Evolutionary conservation across 2,797 vertebrate genomes (phyloP).

Genomic region (Epinephelus awoara): DNA sequence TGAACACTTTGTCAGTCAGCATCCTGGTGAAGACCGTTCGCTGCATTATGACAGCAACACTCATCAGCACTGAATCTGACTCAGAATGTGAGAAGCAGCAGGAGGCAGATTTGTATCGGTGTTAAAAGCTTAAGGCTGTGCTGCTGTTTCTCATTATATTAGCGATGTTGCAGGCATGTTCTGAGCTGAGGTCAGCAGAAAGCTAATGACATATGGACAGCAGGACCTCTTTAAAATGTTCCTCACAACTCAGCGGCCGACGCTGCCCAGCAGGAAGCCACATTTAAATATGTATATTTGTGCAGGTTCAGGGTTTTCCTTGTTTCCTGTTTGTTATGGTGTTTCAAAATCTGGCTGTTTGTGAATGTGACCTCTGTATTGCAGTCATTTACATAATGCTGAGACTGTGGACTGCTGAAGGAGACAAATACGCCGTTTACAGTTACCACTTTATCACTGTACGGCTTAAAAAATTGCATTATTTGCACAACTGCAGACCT

Average conservation of each 20-base stretch:
- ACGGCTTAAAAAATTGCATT: conserved; percentile 23
- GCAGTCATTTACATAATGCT: conserved; percentile 61
- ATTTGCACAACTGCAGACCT: conserved; percentile 38
- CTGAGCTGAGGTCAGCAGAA: conserved; percentile 72
- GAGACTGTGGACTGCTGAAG: conserved; percentile 34
- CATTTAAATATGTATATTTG: conserved; percentile 54
- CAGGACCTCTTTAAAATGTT: conserved; percentile 56
- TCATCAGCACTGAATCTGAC: conserved; percentile 36
- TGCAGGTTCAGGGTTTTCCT: conserved; percentile 51
- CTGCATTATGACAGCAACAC: conserved; percentile 31
- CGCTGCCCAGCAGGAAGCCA: conserved; percentile 38
- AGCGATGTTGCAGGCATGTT: conserved; percentile 31
- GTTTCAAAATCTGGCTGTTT: conserved; percentile 44
- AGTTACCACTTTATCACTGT: conserved; percentile 34
- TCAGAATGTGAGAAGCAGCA: conserved; percentile 59
- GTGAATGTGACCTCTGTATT: conserved; percentile 48
- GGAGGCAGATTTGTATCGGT: conserved; percentile 65
- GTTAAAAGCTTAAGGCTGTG: conserved; percentile 65
- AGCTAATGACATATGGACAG: conserved; percentile 55
- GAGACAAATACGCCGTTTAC: conserved; percentile 51
- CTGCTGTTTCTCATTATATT: conserved; percentile 69
- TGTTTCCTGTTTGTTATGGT: conserved; percentile 43
- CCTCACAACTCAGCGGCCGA: conserved; percentile 11
- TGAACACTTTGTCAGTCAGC: conserved; percentile 35
- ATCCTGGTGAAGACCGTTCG: conserved; percentile 14